Evolutionary conservation across 2,888 invertebrate genomes (phyloP), one percentile per base, ranked within the genome.

Genomic region (Nymphalis c-album): DNA sequence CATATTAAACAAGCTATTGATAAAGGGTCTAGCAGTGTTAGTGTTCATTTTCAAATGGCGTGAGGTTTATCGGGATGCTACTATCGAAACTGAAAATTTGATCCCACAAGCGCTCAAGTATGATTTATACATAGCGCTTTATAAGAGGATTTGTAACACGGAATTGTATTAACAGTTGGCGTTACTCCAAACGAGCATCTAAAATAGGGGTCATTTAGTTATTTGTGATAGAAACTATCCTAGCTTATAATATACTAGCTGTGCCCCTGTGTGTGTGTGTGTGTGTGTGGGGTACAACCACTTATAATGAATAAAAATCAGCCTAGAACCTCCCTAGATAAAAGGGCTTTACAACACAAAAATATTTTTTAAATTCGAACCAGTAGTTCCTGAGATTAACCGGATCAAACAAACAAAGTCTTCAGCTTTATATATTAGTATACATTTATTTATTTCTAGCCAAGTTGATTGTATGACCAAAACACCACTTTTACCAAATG

Each of bases 1-100:
- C 68, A 65, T 67, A 70, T 71, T 74, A 69, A 73, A 71, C 68
- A 70, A 65, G 71, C 69, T 70, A 65, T 64, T 73, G 69, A 73
- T 73, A 70, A 62, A 71, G 70, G 64, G 65, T 64, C 68, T 68
- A 64, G 64, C 60, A 62, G 70, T 64, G 67, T 64, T 67, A 69
- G 64, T 59, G 71, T 69, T 65, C 71, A 68, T 70, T 71, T 70
- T 67, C 70, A 71, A 71, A 74, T 70, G 66, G 58, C 48, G 68
- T 61, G 63, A 71, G 68, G 72, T 67, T 72, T 73, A 73, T 71
- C 70, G 71, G 60, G 60, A 60, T 63, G 63, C 65, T 69, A 69
- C 63, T 63, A 72, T 71, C 64, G 67, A 61, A 69, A 73, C 68
- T 68, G 68, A 73, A 71, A 71, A 70, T 71, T 70, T 72, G 70